A percentile compares a stretch with the other conserved stretches of the same genome.
Evolutionary conservation across 1,140 invertebrate species (phyloP).

Genomic region (Philopotamus ludificatus): DNA sequence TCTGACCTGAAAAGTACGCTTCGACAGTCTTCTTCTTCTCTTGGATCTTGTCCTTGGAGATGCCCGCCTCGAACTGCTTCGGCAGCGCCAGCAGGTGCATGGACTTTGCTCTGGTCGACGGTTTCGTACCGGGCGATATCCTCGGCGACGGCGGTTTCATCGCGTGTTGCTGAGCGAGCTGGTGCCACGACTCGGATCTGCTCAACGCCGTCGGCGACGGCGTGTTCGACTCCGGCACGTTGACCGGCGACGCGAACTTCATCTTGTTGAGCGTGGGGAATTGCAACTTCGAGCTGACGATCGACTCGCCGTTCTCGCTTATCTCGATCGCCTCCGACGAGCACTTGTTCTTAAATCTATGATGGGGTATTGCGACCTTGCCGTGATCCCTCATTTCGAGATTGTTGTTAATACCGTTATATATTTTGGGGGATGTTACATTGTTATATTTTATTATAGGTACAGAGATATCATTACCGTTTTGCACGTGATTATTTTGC

Average conservation of each 20-base stretch:
- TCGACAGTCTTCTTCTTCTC: constrained; percentile 77
- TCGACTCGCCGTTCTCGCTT: constrained; percentile 48
- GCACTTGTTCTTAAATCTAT: constrained; percentile 11
- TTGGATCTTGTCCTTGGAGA: constrained; percentile 67
- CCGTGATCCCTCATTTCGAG: constrained; percentile 13
- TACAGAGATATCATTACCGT: constrained; percentile 4
- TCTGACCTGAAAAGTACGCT: constrained; percentile 68
- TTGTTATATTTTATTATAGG: constrained; percentile 36
- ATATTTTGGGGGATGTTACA: constrained; percentile 13
- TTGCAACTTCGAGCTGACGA: constrained; percentile 52
- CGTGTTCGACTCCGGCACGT: constrained; percentile 46
- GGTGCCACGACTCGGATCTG: constrained; percentile 80
- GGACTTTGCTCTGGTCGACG: constrained; percentile 67
- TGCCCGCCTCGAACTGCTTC: constrained; percentile 76
- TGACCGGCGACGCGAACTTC: constrained; percentile 45
- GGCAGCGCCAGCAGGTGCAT: constrained; percentile 69
- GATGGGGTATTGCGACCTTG: constrained; percentile 4
- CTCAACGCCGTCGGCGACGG: constrained; percentile 56
- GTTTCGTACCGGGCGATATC: constrained; percentile 46
- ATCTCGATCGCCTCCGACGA: constrained; percentile 45
- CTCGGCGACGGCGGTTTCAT: constrained; percentile 44
- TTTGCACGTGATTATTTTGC: not conserved
- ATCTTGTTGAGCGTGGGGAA: constrained; percentile 44
- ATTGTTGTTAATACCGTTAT: constrained; percentile 6
- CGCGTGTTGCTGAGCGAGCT: constrained; percentile 51